Conservation (phyloP, 2,797 vertebrate genomes). For the Arrhamphus sclerolepis region DNA sequence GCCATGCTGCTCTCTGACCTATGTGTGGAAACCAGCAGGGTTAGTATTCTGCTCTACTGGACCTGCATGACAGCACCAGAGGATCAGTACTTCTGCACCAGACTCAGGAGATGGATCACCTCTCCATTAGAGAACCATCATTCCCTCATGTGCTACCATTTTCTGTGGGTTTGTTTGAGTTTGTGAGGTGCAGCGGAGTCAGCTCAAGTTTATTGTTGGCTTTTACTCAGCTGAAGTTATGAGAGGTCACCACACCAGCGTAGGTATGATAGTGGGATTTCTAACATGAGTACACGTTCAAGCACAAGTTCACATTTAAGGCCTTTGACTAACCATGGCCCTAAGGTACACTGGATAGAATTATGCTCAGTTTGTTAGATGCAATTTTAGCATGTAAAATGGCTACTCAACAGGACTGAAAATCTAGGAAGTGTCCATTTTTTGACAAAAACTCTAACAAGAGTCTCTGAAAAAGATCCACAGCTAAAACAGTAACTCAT, state of each 20-base stretch:
- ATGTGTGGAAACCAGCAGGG: conserved; percentile 34
- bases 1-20: conserved; percentile 63
- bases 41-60: conserved; percentile 27
- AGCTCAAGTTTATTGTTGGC: conserved; percentile 26
- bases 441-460: conserved; percentile 53
- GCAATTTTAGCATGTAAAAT: conserved; percentile 28
- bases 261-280: neutral
- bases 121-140: conserved; percentile 47
- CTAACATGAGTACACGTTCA: no score
- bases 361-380: neutral
- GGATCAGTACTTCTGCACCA: conserved; percentile 39
- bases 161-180: conserved; percentile 11
- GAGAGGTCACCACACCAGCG: conserved; percentile 25
- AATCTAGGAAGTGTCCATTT: conserved; percentile 38
- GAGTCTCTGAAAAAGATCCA: conserved; percentile 62
- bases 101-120: conserved; percentile 51
- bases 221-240: conserved; percentile 18
- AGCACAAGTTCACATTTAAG: conserved; percentile 25
- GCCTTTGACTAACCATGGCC: conserved; percentile 7
- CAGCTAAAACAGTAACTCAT: conserved; percentile 77
- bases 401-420: conserved; percentile 31
- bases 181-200: conserved; percentile 16
- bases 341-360: conserved; percentile 11
- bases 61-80: conserved; percentile 31
- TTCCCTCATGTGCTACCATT: conserved; percentile 31